A percentile compares a stretch with the other conserved stretches of the same genome.
Evolutionary conservation across 2,888 invertebrate species (phyloP).

Genomic region (Odontothrips loti): DNA sequence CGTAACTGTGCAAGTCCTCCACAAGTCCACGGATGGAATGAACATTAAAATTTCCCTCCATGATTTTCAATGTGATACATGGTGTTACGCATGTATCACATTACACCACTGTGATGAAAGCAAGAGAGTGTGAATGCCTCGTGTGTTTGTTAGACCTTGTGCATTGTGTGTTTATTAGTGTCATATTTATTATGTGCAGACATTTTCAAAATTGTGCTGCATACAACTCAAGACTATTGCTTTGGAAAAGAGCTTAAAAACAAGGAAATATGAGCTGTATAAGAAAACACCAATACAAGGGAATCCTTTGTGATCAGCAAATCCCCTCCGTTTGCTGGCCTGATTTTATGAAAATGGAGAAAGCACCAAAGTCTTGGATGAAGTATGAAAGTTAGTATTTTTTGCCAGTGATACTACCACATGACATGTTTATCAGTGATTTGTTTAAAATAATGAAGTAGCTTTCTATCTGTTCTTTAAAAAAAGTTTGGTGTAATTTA

Average conservation of each 20-base stretch:
- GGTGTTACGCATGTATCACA: not conserved
- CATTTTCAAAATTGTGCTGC: not conserved
- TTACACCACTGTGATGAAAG: conserved; percentile 19
- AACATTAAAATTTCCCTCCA: not conserved
- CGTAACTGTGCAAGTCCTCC: too few species aligned
- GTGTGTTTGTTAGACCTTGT: not conserved
- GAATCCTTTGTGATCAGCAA: not conserved
- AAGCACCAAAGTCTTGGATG: conserved; percentile 22
- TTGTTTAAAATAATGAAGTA: not conserved
- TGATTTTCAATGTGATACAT: not conserved
- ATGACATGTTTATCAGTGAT: conserved; percentile 1
- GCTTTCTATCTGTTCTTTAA: not conserved
- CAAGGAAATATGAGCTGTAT: not conserved
- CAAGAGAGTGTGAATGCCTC: not conserved
- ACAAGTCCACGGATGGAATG: not conserved
- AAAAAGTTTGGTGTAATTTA: conserved; percentile 23
- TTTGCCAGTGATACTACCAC: conserved; percentile 19
- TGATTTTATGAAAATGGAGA: not conserved
- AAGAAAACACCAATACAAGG: not conserved
- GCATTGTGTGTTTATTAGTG: conserved; percentile 8
- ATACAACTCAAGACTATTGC: not conserved
- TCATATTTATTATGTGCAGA: conserved; percentile 9
- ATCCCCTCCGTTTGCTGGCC: conserved; percentile 4
- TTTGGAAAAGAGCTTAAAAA: not conserved
- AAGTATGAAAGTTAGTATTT: conserved; percentile 15